Percentiles rank a stretch among this genome's conserved stretches.
Conservation (phyloP, 64 coral and sea anemone species). For the Trachythela sp. region DNA sequence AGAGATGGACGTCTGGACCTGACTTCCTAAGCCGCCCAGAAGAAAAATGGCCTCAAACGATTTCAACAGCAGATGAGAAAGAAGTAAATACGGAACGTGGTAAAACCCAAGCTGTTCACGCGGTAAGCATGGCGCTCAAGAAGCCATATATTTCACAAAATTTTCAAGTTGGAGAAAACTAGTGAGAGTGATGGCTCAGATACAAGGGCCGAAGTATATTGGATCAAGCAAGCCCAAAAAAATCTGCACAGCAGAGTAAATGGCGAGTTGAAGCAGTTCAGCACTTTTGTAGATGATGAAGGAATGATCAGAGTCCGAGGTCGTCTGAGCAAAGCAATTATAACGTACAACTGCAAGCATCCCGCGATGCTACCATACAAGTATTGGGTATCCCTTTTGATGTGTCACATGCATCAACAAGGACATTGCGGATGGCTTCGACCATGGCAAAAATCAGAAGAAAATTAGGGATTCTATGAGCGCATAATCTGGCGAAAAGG, state of each 20-base stretch:
- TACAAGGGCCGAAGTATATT: constrained; percentile 47
- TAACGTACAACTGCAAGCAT: constrained; percentile 28
- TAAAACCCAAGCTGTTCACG: too few species aligned
- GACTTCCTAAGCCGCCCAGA: too few species aligned
- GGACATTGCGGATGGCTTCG: neutral
- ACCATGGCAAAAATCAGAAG: neutral
- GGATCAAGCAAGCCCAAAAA: constrained; percentile 47
- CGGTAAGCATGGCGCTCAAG: too few species aligned
- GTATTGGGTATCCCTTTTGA: constrained; percentile 10
- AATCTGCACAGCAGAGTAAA: constrained; percentile 34
- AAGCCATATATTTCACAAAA: too few species aligned
- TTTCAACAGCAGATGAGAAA: too few species aligned
- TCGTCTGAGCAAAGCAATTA: constrained; percentile 16
- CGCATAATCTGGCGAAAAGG: neutral
- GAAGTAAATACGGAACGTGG: too few species aligned
- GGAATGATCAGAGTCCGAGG: constrained; percentile 48
- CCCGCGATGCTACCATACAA: constrained; percentile 25
- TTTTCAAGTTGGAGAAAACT: too few species aligned
- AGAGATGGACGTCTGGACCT: too few species aligned
- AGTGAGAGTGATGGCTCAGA: too few species aligned
- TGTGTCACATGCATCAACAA: constrained; percentile 14
- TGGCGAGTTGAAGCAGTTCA: constrained; percentile 42
- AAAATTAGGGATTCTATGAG: neutral
- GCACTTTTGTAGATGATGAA: constrained; percentile 49
- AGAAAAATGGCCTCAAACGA: too few species aligned